Evolutionary conservation across 2,888 invertebrate species (phyloP).

Genomic region (Cecidostiba fungosa): DNA sequence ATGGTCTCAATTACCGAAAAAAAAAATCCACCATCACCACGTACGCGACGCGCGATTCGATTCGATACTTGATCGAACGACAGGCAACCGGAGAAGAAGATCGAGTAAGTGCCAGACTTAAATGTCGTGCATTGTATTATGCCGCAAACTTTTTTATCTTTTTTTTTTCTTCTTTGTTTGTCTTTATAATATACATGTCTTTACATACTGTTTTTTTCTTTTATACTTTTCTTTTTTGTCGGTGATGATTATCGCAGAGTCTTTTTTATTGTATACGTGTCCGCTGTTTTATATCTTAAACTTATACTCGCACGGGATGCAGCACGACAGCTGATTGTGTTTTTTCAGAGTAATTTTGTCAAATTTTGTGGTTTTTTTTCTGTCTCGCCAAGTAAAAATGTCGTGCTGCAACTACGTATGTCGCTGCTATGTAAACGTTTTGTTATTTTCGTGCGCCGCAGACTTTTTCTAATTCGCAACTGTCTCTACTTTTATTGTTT

Average conservation of each 20-base stretch:
- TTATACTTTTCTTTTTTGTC: conserved; percentile 26
- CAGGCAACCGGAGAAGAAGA: conserved; percentile 86
- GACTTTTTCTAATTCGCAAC: conserved; percentile 10
- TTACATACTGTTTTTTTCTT: conserved; percentile 62
- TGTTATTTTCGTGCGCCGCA: conserved; percentile 27
- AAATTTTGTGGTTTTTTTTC: background rate
- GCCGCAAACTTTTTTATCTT: conserved; percentile 35
- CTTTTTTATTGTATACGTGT: conserved; percentile 35
- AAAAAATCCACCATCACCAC: conserved; percentile 69
- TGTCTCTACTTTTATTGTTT: conserved; percentile 26
- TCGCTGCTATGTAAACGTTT: conserved; percentile 56
- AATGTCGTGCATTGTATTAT: conserved; percentile 49
- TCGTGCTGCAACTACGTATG: conserved; percentile 62
- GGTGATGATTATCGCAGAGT: conserved; percentile 40
- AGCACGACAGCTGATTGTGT: conserved; percentile 57
- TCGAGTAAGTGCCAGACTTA: conserved; percentile 83
- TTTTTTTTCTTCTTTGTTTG: conserved; percentile 66
- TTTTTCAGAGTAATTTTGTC: conserved; percentile 7
- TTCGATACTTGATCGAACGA: conserved; percentile 79
- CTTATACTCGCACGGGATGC: conserved; percentile 50
- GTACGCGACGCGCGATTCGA: conserved; percentile 73
- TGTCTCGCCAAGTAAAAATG: background rate
- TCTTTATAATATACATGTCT: no score
- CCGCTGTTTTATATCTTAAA: conserved; percentile 42
- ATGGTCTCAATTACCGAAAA: conserved; percentile 66